Conservation (phyloP, 2,888 invertebrate genomes). For the Amphiduros pacificus region DNA sequence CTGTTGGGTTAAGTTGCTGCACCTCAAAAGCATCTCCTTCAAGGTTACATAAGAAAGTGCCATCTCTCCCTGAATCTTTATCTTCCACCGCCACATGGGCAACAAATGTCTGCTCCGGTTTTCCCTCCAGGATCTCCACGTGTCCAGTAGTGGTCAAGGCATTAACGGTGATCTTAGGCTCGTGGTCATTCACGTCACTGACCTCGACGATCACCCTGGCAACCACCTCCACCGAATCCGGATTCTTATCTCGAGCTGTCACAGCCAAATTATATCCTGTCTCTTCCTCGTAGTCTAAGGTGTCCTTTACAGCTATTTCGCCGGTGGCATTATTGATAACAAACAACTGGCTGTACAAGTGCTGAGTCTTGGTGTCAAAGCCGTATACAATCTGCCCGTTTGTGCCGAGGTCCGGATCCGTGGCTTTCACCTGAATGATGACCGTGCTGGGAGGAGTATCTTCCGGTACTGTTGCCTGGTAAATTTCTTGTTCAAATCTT, state of each 20-base stretch:
- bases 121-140: conserved; percentile 26
- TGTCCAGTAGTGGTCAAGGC: conserved; percentile 17
- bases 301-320: conserved; percentile 18
- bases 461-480: conserved; percentile 8
- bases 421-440: conserved; percentile 12
- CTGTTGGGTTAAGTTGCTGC: conserved; percentile 12
- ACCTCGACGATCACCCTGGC: conserved; percentile 26
- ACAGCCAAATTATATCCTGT: conserved; percentile 19
- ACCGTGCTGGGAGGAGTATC: neutral
- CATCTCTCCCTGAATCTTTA: conserved; percentile 12
- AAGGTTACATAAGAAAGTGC: conserved; percentile 7
- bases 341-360: conserved; percentile 14
- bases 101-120: conserved; percentile 7
- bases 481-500: conserved; percentile 10
- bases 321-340: conserved; percentile 24
- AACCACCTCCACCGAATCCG: conserved; percentile 5
- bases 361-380: conserved; percentile 6
- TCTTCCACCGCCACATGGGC: conserved; percentile 15
- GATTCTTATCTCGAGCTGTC: conserved; percentile 19
- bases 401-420: conserved; percentile 17
- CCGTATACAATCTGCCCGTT: conserved; percentile 20
- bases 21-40: conserved; percentile 15
- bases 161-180: conserved; percentile 23
- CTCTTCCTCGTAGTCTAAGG: conserved; percentile 23
- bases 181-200: conserved; percentile 29